A percentile compares a stretch with the other conserved stretches of the same genome.
Evolutionary conservation across 2,888 invertebrate genomes (phyloP).

Genomic region (Cyrtodaria siliqua): DNA sequence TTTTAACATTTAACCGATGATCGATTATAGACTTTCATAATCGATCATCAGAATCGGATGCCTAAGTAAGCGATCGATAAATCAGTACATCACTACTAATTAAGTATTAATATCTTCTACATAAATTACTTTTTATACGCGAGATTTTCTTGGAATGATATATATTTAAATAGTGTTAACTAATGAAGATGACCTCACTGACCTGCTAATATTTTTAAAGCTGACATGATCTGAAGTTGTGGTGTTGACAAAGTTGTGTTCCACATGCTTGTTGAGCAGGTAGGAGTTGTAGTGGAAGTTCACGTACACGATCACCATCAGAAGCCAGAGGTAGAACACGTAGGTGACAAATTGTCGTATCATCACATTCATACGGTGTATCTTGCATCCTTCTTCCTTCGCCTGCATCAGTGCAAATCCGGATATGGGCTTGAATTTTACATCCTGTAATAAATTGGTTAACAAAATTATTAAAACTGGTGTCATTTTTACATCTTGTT

Average conservation of each 20-base stretch:
- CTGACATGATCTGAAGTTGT: slow-evolving; percentile 41
- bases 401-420: slow-evolving; percentile 82
- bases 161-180: no score
- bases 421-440: slow-evolving; percentile 79
- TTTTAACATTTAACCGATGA: no score
- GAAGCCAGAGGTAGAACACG: slow-evolving; percentile 74
- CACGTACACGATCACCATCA: slow-evolving; percentile 76
- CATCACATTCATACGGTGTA: slow-evolving; percentile 76
- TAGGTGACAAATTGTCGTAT: slow-evolving; percentile 76
- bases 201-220: slow-evolving; percentile 70
- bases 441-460: slow-evolving; percentile 71
- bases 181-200: no score
- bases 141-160: no score
- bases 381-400: slow-evolving; percentile 77
- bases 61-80: no score
- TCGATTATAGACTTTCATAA: no score
- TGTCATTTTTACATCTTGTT: no score
- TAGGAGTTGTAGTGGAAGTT: slow-evolving; percentile 68
- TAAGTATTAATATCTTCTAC: no score
- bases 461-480: no score
- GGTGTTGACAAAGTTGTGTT: slow-evolving; percentile 60
- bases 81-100: no score
- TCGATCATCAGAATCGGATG: no score
- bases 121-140: no score
- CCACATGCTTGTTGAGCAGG: slow-evolving; percentile 63